A percentile compares a stretch with the other conserved stretches of the same genome.
These are phyloP conservation scores for Chromis chromis DNA, from an alignment of 2,797 vertebrate species.

Conservation along the genomic window DNA sequence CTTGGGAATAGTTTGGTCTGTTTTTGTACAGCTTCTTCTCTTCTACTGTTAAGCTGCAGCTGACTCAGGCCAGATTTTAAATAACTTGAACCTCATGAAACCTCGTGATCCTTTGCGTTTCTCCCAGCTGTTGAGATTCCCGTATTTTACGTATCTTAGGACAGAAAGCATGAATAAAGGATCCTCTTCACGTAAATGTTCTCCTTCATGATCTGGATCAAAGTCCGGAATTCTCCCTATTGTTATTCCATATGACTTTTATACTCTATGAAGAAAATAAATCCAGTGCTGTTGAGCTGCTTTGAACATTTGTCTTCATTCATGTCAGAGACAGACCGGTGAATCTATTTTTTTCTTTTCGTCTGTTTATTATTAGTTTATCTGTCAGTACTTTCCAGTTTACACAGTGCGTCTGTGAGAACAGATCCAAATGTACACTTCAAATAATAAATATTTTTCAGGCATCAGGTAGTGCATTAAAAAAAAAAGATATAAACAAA, in stretches of 20 bases:
- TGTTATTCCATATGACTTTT: slow-evolving; percentile 24
- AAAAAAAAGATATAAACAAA: too few relatives aligned
- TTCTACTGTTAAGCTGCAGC: slow-evolving; percentile 23
- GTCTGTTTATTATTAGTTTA: neutral
- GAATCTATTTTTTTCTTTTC: neutral
- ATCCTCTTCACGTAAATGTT: slow-evolving; percentile 42
- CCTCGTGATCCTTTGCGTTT: slow-evolving; percentile 25
- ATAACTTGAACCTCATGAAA: slow-evolving; percentile 29
- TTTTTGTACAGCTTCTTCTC: slow-evolving; percentile 23
- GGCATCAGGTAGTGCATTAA: too few relatives aligned
- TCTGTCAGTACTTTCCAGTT: neutral
- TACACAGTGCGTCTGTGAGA: too few relatives aligned
- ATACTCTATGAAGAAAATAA: neutral
- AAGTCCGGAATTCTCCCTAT: slow-evolving; percentile 25
- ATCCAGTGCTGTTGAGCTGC: neutral
- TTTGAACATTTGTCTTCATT: slow-evolving; percentile 5
- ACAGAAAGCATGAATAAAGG: slow-evolving; percentile 43
- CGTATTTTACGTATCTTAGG: slow-evolving; percentile 41
- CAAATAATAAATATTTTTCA: too few relatives aligned
- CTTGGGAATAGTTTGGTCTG: slow-evolving; percentile 45
- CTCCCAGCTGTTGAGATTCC: slow-evolving; percentile 60
- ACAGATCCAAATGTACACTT: too few relatives aligned
- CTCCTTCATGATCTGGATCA: slow-evolving; percentile 26
- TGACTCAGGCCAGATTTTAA: slow-evolving; percentile 43
- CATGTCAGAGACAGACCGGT: neutral